These are phyloP conservation scores for Chrysocyon brachyurus DNA, from an alignment of 2,797 vertebrate genomes.

Conservation along the genomic window DNA sequence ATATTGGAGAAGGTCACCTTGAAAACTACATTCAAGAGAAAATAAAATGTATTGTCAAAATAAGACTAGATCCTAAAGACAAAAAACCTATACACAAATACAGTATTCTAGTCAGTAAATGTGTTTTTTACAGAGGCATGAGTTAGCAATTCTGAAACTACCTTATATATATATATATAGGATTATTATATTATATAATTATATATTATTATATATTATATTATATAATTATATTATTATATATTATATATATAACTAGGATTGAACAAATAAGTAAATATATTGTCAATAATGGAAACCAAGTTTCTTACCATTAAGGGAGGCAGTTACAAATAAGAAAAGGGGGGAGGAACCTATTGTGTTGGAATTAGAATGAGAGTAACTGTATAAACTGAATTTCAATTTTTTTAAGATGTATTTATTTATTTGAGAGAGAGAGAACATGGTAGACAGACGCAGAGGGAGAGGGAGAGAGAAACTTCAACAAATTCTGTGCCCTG, in stretches of 20 bases:
- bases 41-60: slow-evolving; percentile 63
- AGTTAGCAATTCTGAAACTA: slow-evolving; percentile 34
- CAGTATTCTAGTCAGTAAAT: not conserved
- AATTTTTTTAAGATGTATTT: not conserved
- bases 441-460: not conserved
- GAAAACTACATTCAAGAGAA: slow-evolving; percentile 58
- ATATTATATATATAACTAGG: not conserved
- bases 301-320: not conserved
- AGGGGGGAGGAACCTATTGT: not conserved
- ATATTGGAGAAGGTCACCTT: slow-evolving; percentile 69
- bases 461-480: not conserved
- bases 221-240: no score
- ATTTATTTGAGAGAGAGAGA: not conserved
- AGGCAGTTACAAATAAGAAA: slow-evolving; percentile 20
- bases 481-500: not conserved
- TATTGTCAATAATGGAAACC: not conserved
- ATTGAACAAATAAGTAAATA: slow-evolving; percentile 39
- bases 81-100: not conserved
- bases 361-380: not conserved
- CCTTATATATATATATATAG: not conserved
- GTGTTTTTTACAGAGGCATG: slow-evolving; percentile 2
- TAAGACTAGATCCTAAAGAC: not conserved
- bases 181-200: no score
- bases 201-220: no score
- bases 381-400: not conserved